Base-by-base conservation (phyloP, 2,888 invertebrate genomes). In the Eupithecia exiguata region DNA sequence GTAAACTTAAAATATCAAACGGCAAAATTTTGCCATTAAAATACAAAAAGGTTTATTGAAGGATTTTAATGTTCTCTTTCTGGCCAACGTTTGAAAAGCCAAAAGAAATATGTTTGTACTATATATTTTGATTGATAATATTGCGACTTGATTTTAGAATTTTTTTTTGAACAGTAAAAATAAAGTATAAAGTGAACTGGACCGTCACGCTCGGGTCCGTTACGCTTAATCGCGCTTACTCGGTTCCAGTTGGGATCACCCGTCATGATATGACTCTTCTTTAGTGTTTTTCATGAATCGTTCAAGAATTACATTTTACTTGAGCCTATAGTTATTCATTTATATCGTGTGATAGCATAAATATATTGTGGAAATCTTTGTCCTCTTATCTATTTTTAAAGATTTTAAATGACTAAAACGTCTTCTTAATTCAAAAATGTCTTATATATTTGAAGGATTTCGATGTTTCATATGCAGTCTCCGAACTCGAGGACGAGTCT, bases 401-500 rank as follows among this genome's bases (percentile, higher is more conserved):
- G 18, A 46, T 18, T 7, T 46, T 46, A 0, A 46, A 7, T 6
- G 18, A 1, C 4, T 40, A 12, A 12, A 40, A 14, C 16, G 16
- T 43, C 14, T 43, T 40, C 40, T 12, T 16, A 43, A 5, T 16
- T 2, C 5, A 46, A 46, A 46, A 46, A 46, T 5, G 46, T n/a
- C 7, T 46, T n/a, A 46, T n/a, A 43, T 43, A 43, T 43, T 43
- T 43, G 16, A 46, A 46, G 5, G 2, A 46, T 46, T 53, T 53
- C 21, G 0, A 53, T 53, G 49, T 21, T 53, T 10, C 21, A 10
- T 21, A 21, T 21, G n/a, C 4, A 21, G 40, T 58, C 49, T 70
- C n/a, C 46, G 12, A 67, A 72, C 66, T 61, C 61, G 73, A 82
- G 77, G 80, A 83, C 81, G 82, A 81, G 81, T 79, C 81, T 81